These are phyloP conservation scores for Ochotona princeps DNA, from an alignment of 2,113 vertebrate genomes.

Conservation along the genomic window DNA sequence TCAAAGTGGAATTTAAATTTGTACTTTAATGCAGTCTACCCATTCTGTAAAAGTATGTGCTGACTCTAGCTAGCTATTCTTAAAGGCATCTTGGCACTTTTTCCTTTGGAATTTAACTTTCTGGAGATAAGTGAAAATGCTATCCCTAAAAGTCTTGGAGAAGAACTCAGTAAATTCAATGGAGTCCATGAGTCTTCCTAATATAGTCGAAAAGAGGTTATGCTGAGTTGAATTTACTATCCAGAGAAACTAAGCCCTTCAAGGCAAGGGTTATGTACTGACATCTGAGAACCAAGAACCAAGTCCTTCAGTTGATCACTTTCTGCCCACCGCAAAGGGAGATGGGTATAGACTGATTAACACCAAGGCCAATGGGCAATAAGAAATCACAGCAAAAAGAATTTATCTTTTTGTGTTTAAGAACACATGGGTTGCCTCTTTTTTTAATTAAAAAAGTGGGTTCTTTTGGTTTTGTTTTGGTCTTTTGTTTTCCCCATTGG, in stretches of 20 bases:
- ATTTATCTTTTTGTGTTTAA: neutral
- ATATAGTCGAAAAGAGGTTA: neutral
- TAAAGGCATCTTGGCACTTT: slow-evolving; percentile 11
- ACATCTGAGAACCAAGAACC: neutral
- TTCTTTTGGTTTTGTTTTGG: neutral
- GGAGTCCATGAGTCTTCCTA: slow-evolving; percentile 23
- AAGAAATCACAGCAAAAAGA: neutral
- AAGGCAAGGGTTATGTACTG: neutral
- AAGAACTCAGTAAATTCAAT: neutral
- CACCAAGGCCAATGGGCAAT: neutral
- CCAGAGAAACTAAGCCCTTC: neutral
- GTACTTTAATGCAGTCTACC: neutral
- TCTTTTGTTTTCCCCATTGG: neutral
- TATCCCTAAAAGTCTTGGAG: neutral
- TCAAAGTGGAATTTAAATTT: slow-evolving; percentile 20
- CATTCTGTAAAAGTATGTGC: neutral
- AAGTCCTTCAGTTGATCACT: neutral
- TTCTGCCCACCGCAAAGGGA: neutral
- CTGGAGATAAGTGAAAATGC: neutral
- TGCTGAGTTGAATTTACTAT: slow-evolving; percentile 21
- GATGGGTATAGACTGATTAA: neutral
- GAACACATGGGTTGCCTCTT: neutral
- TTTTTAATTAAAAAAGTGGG: neutral
- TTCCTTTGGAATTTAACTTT: neutral
- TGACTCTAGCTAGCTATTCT: neutral